Evolutionary conservation across 2,888 invertebrate genomes (phyloP).

Genomic region (Meiosimyza platycephala): DNA sequence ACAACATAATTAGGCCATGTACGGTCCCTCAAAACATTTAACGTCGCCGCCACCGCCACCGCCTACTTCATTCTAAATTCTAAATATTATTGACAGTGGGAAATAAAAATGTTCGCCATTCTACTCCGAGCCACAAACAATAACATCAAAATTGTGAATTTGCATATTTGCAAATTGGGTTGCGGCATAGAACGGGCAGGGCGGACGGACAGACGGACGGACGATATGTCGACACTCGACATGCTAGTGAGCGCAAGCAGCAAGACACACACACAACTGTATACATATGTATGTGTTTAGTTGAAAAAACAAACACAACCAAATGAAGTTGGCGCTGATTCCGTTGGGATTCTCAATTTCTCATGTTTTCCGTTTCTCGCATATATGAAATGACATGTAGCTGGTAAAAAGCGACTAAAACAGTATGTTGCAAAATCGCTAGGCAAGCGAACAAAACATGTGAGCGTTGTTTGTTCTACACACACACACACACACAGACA

Average conservation of each 20-base stretch:
- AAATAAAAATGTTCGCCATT: constrained; percentile 19
- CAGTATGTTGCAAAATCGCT: constrained; percentile 4
- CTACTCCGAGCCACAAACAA: constrained; percentile 12
- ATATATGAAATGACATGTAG: constrained; percentile 1
- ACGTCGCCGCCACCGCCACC: not conserved
- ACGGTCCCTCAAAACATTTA: not conserved
- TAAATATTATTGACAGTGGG: constrained; percentile 13
- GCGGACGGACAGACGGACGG: not conserved
- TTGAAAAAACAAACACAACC: not conserved
- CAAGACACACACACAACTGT: constrained; percentile 19
- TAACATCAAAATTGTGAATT: constrained; percentile 18
- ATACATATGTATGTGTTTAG: not conserved
- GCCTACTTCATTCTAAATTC: not conserved
- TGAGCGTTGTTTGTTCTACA: constrained; percentile 4
- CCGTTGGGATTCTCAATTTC: constrained; percentile 25
- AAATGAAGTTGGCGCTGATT: constrained; percentile 26
- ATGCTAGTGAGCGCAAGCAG: not conserved
- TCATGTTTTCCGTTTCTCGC: constrained; percentile 1
- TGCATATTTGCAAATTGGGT: constrained; percentile 23
- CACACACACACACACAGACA: constrained; percentile 3
- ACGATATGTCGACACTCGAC: constrained; percentile 6
- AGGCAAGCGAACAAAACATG: constrained; percentile 11
- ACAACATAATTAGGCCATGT: constrained; percentile 30
- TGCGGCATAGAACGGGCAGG: not conserved
- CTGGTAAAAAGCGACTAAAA: constrained; percentile 12